Evolutionary conservation across 30 jellyfish, hydroid and myxozoan genomes (phyloP).

Genomic region (Chironex yamaguchii): DNA sequence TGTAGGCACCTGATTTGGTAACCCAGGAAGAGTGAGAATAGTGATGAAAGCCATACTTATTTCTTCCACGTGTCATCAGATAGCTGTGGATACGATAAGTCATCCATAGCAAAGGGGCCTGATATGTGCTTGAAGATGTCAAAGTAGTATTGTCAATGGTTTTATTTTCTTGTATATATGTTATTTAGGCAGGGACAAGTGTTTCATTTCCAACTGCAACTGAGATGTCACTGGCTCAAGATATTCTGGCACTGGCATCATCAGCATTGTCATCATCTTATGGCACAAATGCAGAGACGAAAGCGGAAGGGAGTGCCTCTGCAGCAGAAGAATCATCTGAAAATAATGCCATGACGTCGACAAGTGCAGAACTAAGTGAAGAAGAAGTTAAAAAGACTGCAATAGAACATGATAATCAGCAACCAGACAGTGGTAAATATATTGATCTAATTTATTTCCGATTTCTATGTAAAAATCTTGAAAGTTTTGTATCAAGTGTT

Average conservation of each 20-base stretch:
- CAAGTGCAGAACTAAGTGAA: not conserved
- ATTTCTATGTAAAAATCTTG: too few species aligned
- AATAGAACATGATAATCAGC: not conserved
- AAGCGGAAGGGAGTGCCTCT: conserved; percentile 2
- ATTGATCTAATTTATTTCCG: too few species aligned
- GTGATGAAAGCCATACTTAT: too few species aligned
- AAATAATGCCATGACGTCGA: conserved; percentile 1
- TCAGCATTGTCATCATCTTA: conserved; percentile 77
- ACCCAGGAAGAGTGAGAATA: too few species aligned
- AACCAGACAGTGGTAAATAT: not conserved
- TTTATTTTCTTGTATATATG: too few species aligned
- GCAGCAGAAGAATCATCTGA: conserved; percentile 3
- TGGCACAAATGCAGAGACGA: conserved; percentile 1
- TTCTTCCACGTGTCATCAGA: too few species aligned
- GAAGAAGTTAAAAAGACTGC: not conserved
- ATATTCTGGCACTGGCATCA: conserved; percentile 80
- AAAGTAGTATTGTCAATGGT: too few species aligned
- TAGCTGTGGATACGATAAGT: too few species aligned
- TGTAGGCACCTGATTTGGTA: too few species aligned
- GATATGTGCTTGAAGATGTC: too few species aligned
- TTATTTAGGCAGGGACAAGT: conserved; percentile 42
- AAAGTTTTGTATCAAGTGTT: too few species aligned
- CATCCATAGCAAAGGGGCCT: too few species aligned
- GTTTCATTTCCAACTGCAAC: conserved; percentile 71
- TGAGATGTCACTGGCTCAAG: conserved; percentile 85